Conservation (phyloP, 2,797 vertebrate genomes). For the Microcaecilia unicolor region DNA sequence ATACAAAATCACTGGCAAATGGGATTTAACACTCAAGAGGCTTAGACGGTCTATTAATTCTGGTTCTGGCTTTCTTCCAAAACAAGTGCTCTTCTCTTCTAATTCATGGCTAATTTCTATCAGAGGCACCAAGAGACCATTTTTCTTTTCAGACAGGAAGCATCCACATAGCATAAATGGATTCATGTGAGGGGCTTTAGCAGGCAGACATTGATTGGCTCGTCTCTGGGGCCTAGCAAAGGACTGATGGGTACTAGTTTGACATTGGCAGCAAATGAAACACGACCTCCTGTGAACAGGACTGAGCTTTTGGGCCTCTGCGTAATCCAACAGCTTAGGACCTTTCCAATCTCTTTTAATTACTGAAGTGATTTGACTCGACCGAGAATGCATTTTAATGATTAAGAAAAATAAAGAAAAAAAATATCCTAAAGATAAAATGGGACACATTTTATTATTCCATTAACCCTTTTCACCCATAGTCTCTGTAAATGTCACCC, state of each 20-base stretch:
- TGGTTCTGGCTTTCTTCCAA: conserved; percentile 79
- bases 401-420: conserved; percentile 44
- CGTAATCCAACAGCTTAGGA: conserved; percentile 73
- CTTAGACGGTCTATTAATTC: conserved; percentile 93
- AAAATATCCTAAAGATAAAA: background rate
- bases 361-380: conserved; percentile 87
- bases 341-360: conserved; percentile 84
- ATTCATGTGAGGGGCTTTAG: conserved; percentile 71
- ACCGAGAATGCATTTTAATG: conserved; percentile 62
- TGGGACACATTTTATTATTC: background rate
- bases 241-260: conserved; percentile 64
- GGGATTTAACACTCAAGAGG: conserved; percentile 88
- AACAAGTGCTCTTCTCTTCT: conserved; percentile 76
- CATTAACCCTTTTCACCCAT: background rate
- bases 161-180: conserved; percentile 86
- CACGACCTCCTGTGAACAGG: conserved; percentile 83
- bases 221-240: conserved; percentile 53
- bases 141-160: conserved; percentile 73
- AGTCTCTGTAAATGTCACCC: too few relatives aligned
- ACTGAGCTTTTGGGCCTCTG: conserved; percentile 68
- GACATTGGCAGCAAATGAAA: conserved; percentile 90
- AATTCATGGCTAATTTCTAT: conserved; percentile 96
- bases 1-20: conserved; percentile 80
- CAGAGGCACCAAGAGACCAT: conserved; percentile 79
- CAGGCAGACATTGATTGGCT: conserved; percentile 85